These are phyloP conservation scores for Formica aserva DNA, from an alignment of 2,888 invertebrate genomes.

Conservation along the genomic window DNA sequence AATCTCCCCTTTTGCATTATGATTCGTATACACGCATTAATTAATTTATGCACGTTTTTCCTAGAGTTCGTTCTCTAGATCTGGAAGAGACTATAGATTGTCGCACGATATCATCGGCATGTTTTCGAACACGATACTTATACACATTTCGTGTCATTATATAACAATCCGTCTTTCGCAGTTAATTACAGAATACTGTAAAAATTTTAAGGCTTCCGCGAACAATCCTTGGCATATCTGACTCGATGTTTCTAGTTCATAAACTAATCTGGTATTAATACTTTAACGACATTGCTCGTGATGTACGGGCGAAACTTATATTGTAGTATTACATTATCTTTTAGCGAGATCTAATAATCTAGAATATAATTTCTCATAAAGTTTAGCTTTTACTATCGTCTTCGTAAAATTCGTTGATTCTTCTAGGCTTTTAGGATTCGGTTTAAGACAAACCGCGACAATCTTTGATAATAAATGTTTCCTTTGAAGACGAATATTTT, in stretches of 20 bases:
- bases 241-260: not conserved
- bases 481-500: slow-evolving; percentile 11
- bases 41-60: not conserved
- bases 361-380: slow-evolving; percentile 2
- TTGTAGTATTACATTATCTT: not conserved
- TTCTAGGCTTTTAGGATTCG: not conserved
- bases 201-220: slow-evolving; percentile 27
- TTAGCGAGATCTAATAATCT: not conserved
- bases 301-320: not conserved
- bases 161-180: not conserved
- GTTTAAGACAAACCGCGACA: slow-evolving; percentile 5
- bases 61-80: not conserved
- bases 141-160: not conserved
- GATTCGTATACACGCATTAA: not conserved
- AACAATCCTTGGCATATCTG: slow-evolving; percentile 18
- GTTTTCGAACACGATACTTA: not conserved
- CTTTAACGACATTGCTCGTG: slow-evolving; percentile 19
- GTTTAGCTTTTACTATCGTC: not conserved
- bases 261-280: slow-evolving; percentile 14
- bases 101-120: not conserved
- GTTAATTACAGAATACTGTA: slow-evolving; percentile 11
- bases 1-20: not conserved
- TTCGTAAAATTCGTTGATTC: not conserved
- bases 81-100: not conserved
- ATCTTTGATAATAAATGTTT: slow-evolving; percentile 37